Base-by-base conservation (phyloP, 1,140 invertebrate genomes). In the Xylocopa sonorina region DNA sequence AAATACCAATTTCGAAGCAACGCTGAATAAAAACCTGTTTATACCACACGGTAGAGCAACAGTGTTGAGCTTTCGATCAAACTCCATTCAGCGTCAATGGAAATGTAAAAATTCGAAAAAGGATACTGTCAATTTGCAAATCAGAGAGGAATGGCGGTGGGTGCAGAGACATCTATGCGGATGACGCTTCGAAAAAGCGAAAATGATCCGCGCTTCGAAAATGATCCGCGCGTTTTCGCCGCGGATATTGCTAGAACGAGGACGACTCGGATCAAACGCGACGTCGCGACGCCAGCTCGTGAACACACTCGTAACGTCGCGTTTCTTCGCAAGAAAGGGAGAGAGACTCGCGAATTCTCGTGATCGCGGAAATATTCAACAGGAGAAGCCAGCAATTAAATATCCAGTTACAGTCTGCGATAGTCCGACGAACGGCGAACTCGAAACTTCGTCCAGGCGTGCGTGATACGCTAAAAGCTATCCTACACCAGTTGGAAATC, bases 341-440 rank as follows among this genome's bases (percentile, higher is more conserved):
- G 16, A 46, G 29, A 81, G 67, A 21, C 29, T 68, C n/a, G 32
- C 21, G 53, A 72, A 50, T 75, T 69, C 48, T 21, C 38, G 50
- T 71, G 58, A 77, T 81, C 66, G 64, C 32, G 50, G 57, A 29
- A 71, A 82, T 29, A 24, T 69, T 27, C 18, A n/a, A 18, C 29
- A 7, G 21, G 18, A 3, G n/a, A 53, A 81, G 46, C 29, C 38
- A 60, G 10, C 73, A 51, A 83, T 83, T 60, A 77, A 83, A 83
- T 77, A 71, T 77, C 12, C n/a, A 18, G 29, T 34, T 64, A 27
- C 12, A 29, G 16, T 21, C 24, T 16, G 32, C n/a, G 14, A 32
- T 32, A 64, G 18, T 34, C 5, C 16, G 21, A 3, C 16, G n/a
- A n/a, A n/a, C 10, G 5, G 48, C 14, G 34, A 43, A 55, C 18